phyloP scores from a whole-genome alignment of 2,888 invertebrate species.

The Dicyrtomina minuta region DNA sequence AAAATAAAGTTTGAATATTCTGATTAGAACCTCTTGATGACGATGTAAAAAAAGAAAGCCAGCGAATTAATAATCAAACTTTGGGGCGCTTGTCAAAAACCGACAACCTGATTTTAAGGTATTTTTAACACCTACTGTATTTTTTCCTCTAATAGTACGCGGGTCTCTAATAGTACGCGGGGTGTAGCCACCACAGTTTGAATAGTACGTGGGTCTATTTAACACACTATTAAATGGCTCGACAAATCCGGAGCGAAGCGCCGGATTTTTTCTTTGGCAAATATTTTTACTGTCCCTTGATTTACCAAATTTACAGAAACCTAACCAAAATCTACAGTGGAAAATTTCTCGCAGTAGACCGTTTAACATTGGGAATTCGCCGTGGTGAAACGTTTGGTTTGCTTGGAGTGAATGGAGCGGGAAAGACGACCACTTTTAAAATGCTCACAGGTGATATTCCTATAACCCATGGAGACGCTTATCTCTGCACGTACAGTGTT shows the following conservation, averaged over 20 bases:
- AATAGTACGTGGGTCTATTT: too few relatives aligned
- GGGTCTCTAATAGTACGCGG: too few relatives aligned
- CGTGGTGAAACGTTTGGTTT: slow-evolving; percentile 77
- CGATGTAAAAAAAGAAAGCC: slow-evolving; percentile 44
- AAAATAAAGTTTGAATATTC: too few relatives aligned
- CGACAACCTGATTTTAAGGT: slow-evolving; percentile 54
- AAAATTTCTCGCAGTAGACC: slow-evolving; percentile 73
- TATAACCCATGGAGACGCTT: slow-evolving; percentile 70
- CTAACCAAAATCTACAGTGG: slow-evolving; percentile 76
- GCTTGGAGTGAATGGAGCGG: slow-evolving; percentile 82
- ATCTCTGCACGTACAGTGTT: slow-evolving; percentile 62
- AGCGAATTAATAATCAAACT: slow-evolving; percentile 37
- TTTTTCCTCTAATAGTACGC: too few relatives aligned
- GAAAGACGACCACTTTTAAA: slow-evolving; percentile 85
- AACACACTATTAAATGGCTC: too few relatives aligned
- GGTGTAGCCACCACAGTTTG: too few relatives aligned
- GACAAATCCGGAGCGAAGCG: too few relatives aligned
- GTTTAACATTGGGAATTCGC: slow-evolving; percentile 68
- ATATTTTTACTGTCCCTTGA: neutral
- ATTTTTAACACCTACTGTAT: too few relatives aligned
- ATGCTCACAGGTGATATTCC: slow-evolving; percentile 82
- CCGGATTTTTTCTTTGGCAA: too few relatives aligned
- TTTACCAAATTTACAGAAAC: slow-evolving; percentile 54
- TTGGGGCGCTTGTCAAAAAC: slow-evolving; percentile 32
- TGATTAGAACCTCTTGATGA: slow-evolving; percentile 37